Base-by-base conservation (phyloP, 2,113 vertebrate species). In the Calonectris borealis region DNA sequence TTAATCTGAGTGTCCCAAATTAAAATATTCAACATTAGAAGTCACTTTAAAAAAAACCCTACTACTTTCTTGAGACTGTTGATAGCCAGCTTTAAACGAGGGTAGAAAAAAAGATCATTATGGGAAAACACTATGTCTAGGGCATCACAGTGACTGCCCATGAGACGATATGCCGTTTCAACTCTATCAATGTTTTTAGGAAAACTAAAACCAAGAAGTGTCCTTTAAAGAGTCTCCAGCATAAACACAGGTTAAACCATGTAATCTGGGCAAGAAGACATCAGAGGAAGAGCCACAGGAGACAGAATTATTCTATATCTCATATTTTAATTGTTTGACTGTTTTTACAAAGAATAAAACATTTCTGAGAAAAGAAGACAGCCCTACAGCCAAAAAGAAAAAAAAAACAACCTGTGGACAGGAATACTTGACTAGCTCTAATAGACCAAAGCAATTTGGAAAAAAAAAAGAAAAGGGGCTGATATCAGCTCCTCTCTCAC, bases 331-430 rank as follows among this genome's bases (percentile, higher is more conserved):
- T 68, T 86, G 5, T 51, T 60, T 55, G 29, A 38, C 36, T 69
- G 10, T 27, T 91, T 62, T 91, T 71, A 70, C 18, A 44, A 51
- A 48, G 10, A 79, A 64, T 36, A 55, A 42, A 72, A 72, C 1
- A 2, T 34, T 72, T 78, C 18, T 76, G 38, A 79, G 62, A 48
- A 89, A 89, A 70, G 29, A 61, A 27, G 10, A 60, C 21, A 86
- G 7, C 25, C 3, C 21, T 61, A 40, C 0, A 0, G 34, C 7
- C 2, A 38, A 26, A 83, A 79, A 29, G n/a, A 26, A 83, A 79
- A 29, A 9, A 16, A 19, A 44, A 13, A n/a, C 36, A 46, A 46
- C 18, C 4, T 44, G 7, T 58, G 29, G n/a, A 42, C 15, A 26
- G 32, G n/a, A 93, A 80, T 48, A 38, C 7, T 85, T 82, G 22